A percentile compares a stretch with the other conserved stretches of the same genome.
These are phyloP conservation scores for Luscinia luscinia DNA, from an alignment of 2,797 vertebrate genomes.

Conservation along the genomic window DNA sequence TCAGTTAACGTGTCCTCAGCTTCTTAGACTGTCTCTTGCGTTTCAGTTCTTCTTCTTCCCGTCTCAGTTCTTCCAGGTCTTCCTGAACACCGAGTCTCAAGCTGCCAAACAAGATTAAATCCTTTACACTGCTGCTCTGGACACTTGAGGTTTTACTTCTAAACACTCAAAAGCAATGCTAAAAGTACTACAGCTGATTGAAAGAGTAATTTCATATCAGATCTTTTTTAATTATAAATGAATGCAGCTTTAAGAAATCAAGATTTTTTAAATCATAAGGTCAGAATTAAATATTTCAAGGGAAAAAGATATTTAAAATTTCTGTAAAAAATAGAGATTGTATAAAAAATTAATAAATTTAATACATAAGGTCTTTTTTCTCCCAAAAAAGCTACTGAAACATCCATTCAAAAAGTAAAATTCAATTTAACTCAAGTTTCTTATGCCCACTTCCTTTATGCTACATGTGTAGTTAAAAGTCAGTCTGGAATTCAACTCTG, in stretches of 20 bases:
- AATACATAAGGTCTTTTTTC: not conserved
- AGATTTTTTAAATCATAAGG: not conserved
- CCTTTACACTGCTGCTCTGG: not conserved
- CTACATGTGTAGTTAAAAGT: not conserved
- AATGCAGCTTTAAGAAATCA: not conserved
- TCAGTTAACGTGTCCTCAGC: conserved; percentile 74
- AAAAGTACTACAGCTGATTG: not conserved
- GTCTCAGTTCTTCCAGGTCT: conserved; percentile 88
- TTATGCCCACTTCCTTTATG: not conserved
- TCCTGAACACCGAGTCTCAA: conserved; percentile 90
- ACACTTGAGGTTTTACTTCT: not conserved
- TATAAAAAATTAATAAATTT: not conserved
- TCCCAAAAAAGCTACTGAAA: not conserved
- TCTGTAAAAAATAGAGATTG: not conserved
- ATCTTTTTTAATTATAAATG: not conserved
- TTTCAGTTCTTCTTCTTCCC: conserved; percentile 87
- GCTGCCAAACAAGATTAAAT: conserved; percentile 72
- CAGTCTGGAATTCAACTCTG: not conserved
- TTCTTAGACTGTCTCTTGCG: conserved; percentile 76
- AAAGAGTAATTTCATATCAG: not conserved
- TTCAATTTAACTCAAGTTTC: not conserved
- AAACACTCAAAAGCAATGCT: not conserved
- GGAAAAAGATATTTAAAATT: not conserved
- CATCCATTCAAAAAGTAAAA: not conserved
- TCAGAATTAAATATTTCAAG: not conserved